Evolutionary conservation across 92 coral and sea anemone genomes (phyloP).

Genomic region (Epizoanthus scotinus): DNA sequence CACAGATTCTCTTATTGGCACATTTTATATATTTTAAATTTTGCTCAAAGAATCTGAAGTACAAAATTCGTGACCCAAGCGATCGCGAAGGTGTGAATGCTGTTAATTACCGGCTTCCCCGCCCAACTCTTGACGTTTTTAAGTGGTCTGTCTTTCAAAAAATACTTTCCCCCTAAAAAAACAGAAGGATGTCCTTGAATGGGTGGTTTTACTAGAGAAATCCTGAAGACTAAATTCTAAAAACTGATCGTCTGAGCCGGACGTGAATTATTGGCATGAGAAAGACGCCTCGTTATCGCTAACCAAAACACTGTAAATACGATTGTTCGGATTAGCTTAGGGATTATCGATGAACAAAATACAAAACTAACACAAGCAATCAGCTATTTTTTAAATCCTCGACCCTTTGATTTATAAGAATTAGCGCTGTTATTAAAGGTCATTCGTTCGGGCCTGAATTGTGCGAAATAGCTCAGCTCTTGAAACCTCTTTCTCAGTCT

Average conservation of each 20-base stretch:
- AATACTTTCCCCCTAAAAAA: background rate
- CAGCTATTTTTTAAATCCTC: constrained; percentile 10
- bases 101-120: constrained; percentile 22
- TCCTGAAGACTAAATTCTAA: background rate
- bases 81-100: constrained; percentile 1
- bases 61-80: constrained; percentile 14
- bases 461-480: background rate
- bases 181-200: background rate
- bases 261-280: constrained; percentile 6
- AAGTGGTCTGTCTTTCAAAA: background rate
- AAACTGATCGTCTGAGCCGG: background rate
- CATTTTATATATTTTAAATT: no score
- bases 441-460: background rate
- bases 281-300: constrained; percentile 3
- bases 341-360: constrained; percentile 1
- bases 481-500: background rate
- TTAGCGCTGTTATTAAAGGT: background rate
- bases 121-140: constrained; percentile 23
- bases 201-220: background rate
- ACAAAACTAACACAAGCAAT: constrained; percentile 13
- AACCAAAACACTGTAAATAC: background rate
- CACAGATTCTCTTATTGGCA: background rate
- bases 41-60: background rate
- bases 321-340: background rate
- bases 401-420: background rate